Conservation (phyloP, 1,140 invertebrate genomes). For the Heliconius hermathena region DNA sequence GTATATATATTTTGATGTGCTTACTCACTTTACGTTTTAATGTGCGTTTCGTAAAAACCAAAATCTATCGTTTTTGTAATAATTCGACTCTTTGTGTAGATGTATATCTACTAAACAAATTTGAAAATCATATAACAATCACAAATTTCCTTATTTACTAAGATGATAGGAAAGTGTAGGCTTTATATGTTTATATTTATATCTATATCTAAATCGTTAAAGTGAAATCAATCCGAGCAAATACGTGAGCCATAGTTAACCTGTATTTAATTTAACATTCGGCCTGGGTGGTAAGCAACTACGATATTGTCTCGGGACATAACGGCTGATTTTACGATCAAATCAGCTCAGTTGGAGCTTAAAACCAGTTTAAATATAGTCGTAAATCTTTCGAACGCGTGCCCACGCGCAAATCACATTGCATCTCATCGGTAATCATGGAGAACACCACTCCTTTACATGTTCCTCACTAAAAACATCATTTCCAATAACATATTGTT, state of each 20-base stretch:
- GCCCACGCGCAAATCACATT: slow-evolving; percentile 63
- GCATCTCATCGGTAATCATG: slow-evolving; percentile 48
- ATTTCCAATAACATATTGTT: background rate
- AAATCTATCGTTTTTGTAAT: no score
- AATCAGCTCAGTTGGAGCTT: slow-evolving; percentile 71
- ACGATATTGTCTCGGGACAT: slow-evolving; percentile 67
- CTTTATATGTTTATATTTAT: background rate
- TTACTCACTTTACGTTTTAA: no score
- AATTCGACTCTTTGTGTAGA: no score
- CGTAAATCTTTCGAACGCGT: slow-evolving; percentile 69
- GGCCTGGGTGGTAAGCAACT: slow-evolving; percentile 59
- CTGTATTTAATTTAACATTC: slow-evolving; percentile 61
- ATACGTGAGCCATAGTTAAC: slow-evolving; percentile 61
- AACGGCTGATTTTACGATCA: slow-evolving; percentile 74
- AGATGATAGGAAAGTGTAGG: no score
- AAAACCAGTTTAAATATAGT: slow-evolving; percentile 77
- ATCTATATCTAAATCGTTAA: background rate
- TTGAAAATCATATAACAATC: no score
- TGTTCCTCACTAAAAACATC: background rate
- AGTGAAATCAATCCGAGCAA: slow-evolving; percentile 39
- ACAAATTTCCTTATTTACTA: no score
- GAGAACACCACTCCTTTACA: slow-evolving; percentile 17
- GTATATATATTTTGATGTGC: no score
- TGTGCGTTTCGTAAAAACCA: no score
- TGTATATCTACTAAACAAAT: no score